Evolutionary conservation across 2,888 invertebrate species (phyloP).

Genomic region (Leucophora obtusa): DNA sequence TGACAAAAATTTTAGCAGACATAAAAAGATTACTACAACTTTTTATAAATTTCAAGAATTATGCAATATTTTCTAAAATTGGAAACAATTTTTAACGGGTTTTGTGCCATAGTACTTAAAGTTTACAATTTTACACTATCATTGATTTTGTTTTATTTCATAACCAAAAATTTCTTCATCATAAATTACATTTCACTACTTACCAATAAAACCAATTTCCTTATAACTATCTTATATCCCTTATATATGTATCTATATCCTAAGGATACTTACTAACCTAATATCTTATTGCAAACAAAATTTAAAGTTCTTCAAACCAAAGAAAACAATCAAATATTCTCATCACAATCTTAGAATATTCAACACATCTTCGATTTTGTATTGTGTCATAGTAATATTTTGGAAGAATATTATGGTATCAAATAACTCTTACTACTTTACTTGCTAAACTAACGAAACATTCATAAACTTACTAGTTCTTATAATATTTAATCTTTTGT

Average conservation of each 20-base stretch:
- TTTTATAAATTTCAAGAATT: too few species aligned
- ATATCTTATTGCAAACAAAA: not conserved
- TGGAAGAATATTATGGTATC: not conserved
- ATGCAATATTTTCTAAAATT: too few species aligned
- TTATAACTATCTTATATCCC: not conserved
- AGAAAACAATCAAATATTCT: conserved; percentile 17
- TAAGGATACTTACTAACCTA: conserved; percentile 46
- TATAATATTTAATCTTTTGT: conserved; percentile 43
- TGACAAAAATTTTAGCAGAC: too few species aligned
- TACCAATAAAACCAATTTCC: not conserved
- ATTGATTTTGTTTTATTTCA: not conserved
- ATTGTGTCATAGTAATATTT: not conserved
- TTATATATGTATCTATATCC: conserved; percentile 4
- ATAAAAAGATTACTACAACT: too few species aligned
- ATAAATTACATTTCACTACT: not conserved
- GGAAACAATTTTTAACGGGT: too few species aligned
- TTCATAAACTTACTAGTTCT: not conserved
- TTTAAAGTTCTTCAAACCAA: not conserved
- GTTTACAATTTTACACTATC: not conserved
- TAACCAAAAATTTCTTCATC: not conserved
- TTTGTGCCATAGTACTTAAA: too few species aligned
- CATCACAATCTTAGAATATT: conserved; percentile 7
- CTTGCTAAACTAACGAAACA: not conserved
- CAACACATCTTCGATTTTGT: conserved; percentile 9
- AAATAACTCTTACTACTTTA: not conserved